Base-by-base conservation (phyloP, 1,140 invertebrate species). In the Nilaparvata lugens region DNA sequence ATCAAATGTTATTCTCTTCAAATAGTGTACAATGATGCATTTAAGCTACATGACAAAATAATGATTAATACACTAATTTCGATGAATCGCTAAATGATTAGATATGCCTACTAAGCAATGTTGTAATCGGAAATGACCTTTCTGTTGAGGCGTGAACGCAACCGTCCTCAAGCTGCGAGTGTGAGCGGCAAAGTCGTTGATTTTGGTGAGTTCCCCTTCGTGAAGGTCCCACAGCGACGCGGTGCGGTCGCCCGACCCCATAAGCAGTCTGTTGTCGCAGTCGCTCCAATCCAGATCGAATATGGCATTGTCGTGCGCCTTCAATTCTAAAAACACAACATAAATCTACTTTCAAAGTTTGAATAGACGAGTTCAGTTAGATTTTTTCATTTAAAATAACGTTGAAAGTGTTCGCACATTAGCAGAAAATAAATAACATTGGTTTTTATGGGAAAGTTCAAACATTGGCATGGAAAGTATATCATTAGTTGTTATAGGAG, bases 201-300 rank as follows among this genome's bases (percentile, higher is more conserved):
- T 65, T 61, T 75, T 67, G 64, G 58, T 70, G 18, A 83, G 42
- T 2, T 43, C 77, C 2, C 75, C 74, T 21, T 70, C 70, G 14
- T 73, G 67, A 2, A 85, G 71, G 71, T 93, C 86, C 84, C 88
- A 91, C 0, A 94, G 72, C 48, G 79, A 75, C 0, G 85, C 84
- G 0, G 85, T 86, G 67, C 92, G 88, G 73, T 95, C 91, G 4
- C 89, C 91, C 55, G 90, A 90, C 1, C 83, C 90, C 48, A 89
- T 91, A 4, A 94, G 81, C 35, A 94, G 77, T 65, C 85, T 85
- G 72, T 84, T 79, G 62, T 87, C 78, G 1, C 79, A 75, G 4
- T 85, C 83, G 73, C 87, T 83, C 91, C 92, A 95, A 6, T 86
- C 83, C 45, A 94, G 67, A 73, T 95, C 92, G 74, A 93, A 94